Conservation (phyloP, 2,888 invertebrate species). For the Bimastos eiseni region DNA sequence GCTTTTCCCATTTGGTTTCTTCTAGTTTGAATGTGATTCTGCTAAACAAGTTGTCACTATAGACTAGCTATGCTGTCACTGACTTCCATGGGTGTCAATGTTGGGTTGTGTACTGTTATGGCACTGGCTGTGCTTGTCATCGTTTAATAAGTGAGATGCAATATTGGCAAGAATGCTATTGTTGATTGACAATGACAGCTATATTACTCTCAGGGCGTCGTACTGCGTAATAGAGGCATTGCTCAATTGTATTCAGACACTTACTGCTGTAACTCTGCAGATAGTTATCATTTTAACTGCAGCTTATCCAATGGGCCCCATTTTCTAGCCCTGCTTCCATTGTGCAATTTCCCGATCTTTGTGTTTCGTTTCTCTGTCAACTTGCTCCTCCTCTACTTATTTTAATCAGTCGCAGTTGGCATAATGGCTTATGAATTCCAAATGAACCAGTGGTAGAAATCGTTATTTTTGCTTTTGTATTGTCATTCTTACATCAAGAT, state of each 20-base stretch:
- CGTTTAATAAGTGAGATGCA: not conserved
- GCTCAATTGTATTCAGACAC: not conserved
- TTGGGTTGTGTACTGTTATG: not conserved
- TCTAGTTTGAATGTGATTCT: not conserved
- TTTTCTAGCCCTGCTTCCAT: not conserved
- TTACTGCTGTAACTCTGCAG: not conserved
- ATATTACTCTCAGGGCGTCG: not conserved
- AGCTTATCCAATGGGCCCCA: not conserved
- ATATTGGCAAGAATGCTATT: not conserved
- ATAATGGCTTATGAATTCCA: not conserved
- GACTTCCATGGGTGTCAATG: not conserved
- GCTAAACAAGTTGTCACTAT: not conserved
- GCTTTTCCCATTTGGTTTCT: not conserved
- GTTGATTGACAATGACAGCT: not conserved
- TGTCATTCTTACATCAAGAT: not conserved
- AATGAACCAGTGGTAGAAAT: not conserved
- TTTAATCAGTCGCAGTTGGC: not conserved
- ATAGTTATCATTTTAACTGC: not conserved
- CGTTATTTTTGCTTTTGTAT: not conserved
- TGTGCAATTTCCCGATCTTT: not conserved
- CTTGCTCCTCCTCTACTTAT: not conserved
- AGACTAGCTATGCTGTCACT: not conserved
- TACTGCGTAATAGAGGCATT: not conserved
- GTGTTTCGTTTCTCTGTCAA: not conserved
- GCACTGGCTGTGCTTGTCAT: not conserved